Evolutionary conservation across 2,888 invertebrate genomes (phyloP), one percentile per base, ranked within the genome.

Genomic region (Polymixis lichenea): DNA sequence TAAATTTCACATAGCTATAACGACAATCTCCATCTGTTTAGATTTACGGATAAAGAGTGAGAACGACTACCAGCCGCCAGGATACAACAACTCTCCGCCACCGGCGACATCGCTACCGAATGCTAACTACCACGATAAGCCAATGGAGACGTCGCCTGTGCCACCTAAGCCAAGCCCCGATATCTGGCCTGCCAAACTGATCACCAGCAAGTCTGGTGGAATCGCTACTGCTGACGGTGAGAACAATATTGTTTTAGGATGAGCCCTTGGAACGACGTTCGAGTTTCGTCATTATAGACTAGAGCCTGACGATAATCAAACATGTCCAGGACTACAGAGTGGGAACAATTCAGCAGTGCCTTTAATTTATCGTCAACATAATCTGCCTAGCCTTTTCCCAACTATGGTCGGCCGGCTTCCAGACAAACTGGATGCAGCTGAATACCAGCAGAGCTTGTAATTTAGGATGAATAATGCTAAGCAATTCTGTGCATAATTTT

Each of bases 201-300:
- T 97, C 89, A 97, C 97, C 75, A 97, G 97, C 96, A 98, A 98
- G 95, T 98, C 98, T 90, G 98, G 98, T 86, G 98, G 98, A 90
- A 98, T 98, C 87, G 98, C 98, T 90, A 98, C 98, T 91, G 98
- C 98, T 90, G 98, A 98, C 93, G 98, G 98, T 98, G 92, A 97
- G 96, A 55, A 56, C 22, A 38, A 65, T 43, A 3, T 46, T 38
- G 43, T 25, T 62, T 70, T 72, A 77, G 19, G 15, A 58, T 25
- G 17, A 49, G 2, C 17, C 1, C 22, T 67, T 51, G 19, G 22
- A 56, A 43, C n/a, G 43, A 13, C 25, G 1, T 2, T 28, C 1
- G 25, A 32, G 9, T n/a, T 67, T 46, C 22, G 9, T 9, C 15
- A 65, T 28, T 77, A n/a, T n/a, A 32, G 15, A 61, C 61, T 28